Evolutionary conservation across 2,797 vertebrate species (phyloP).

Genomic region (Sorex maritimensis): DNA sequence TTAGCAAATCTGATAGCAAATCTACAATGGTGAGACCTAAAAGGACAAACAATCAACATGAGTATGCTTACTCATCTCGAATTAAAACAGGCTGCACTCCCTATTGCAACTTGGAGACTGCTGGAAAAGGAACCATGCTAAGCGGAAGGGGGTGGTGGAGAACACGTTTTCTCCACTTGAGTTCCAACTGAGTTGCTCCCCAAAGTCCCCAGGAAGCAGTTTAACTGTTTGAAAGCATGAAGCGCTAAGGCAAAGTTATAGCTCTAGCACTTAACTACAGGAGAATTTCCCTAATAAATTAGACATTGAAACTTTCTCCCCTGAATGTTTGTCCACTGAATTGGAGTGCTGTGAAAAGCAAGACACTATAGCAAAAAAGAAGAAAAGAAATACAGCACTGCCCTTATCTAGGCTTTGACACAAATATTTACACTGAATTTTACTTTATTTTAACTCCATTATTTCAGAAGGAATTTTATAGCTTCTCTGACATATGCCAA

Average conservation of each 20-base stretch:
- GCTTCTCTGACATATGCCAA: slow-evolving; percentile 85
- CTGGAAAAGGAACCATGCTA: neutral
- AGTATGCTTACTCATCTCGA: slow-evolving; percentile 1
- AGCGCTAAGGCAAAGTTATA: slow-evolving; percentile 52
- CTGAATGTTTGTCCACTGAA: slow-evolving; percentile 36
- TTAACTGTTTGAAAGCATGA: slow-evolving; percentile 36
- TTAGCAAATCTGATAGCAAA: neutral
- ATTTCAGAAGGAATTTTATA: slow-evolving; percentile 79
- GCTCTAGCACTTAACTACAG: slow-evolving; percentile 55
- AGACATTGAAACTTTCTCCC: slow-evolving; percentile 42
- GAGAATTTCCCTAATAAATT: slow-evolving; percentile 50
- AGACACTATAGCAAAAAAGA: neutral
- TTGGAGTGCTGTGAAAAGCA: neutral
- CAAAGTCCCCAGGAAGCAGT: neutral
- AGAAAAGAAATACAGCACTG: neutral
- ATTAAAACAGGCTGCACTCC: slow-evolving; percentile 35
- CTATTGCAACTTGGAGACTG: neutral
- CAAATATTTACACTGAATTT: slow-evolving; percentile 84
- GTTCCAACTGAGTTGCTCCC: neutral
- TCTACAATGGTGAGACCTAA: neutral
- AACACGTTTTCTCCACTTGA: neutral
- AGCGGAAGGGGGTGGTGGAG: fast-evolving
- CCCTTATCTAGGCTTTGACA: slow-evolving; percentile 69
- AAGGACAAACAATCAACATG: neutral
- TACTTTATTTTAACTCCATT: slow-evolving; percentile 75